Evolutionary conservation across 2,113 vertebrate genomes (phyloP).

Genomic region (Protobothrops flavoviridis): DNA sequence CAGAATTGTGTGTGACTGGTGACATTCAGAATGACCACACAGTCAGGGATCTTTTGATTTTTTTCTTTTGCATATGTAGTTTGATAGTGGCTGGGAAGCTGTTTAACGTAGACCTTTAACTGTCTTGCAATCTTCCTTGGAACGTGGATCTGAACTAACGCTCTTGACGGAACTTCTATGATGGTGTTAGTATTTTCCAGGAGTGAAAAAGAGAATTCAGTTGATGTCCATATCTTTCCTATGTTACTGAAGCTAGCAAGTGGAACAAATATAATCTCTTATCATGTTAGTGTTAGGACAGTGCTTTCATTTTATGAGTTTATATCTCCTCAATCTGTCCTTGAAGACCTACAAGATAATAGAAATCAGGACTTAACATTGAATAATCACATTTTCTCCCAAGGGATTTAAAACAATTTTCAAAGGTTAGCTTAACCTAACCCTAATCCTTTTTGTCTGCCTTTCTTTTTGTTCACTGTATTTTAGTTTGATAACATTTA

Average conservation of each 20-base stretch:
- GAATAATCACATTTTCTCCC: slow-evolving; percentile 14
- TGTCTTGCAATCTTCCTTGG: not conserved
- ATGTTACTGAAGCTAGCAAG: not conserved
- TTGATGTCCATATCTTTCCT: not conserved
- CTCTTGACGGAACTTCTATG: not conserved
- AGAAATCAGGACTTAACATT: not conserved
- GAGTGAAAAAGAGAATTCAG: not conserved
- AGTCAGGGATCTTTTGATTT: not conserved
- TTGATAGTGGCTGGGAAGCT: not conserved
- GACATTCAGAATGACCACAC: not conserved
- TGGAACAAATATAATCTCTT: not conserved
- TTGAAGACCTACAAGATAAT: slow-evolving; percentile 11
- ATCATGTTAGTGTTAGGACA: not conserved
- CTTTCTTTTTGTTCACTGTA: not conserved
- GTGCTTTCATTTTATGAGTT: not conserved
- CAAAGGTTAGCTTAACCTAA: not conserved
- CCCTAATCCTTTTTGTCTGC: not conserved
- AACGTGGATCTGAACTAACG: not conserved
- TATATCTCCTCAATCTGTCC: not conserved
- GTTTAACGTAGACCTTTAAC: not conserved
- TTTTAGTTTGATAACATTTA: not conserved
- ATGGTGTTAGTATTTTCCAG: not conserved
- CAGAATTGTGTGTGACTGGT: not conserved
- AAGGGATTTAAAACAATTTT: slow-evolving; percentile 14
- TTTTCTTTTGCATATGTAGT: not conserved